Evolutionary conservation across 2,888 invertebrate genomes (phyloP), one percentile per base, ranked within the genome.

Genomic region (Myopa tessellatipennis): DNA sequence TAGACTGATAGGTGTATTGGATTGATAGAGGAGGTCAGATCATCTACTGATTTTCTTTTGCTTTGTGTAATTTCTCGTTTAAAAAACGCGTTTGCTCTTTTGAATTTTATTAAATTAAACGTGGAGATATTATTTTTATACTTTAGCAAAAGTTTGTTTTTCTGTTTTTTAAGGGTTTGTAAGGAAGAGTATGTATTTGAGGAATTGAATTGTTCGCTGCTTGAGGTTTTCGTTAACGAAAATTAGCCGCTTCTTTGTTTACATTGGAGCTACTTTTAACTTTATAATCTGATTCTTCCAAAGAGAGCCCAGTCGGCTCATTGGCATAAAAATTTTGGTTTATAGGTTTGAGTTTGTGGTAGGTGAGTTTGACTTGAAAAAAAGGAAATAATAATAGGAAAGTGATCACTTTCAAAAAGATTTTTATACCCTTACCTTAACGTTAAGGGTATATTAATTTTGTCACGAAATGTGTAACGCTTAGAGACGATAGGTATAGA

Each of bases 391-490:
- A 77, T 68, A 2, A 79, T 73, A 4, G 78, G 77, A 10, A 69
- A 78, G 50, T 79, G 63, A 12, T 78, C 78, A 34, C 79, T 79
- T 1, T 74, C 76, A n/a, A 1, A 72, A 78, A 40, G 34, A 65
- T 34, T 14, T 67, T 38, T 16, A 26, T 26, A 26, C 26, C 26
- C 26, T 26, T 2, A 26, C 2, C 26, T 26, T 26, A 26, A 26
- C 1, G 26, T 26, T 26, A 26, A 26, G 26, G 26, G 26, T 26
- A 26, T 26, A 26, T 26, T 26, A 1, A 26, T 2, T 26, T 26
- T 26, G 26, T 26, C 26, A 26, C 26, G 26, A 26, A 26, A 26
- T 26, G 26, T 26, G 26, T 26, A 26, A 26, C 26, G 26, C 26
- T 1, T 26, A 26, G 26, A 26, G 26, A 26, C 26, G 26, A 26